A percentile compares a stretch with the other conserved stretches of the same genome.
Evolutionary conservation across 2,888 invertebrate genomes (phyloP).

Genomic region (Drosophila falleni): DNA sequence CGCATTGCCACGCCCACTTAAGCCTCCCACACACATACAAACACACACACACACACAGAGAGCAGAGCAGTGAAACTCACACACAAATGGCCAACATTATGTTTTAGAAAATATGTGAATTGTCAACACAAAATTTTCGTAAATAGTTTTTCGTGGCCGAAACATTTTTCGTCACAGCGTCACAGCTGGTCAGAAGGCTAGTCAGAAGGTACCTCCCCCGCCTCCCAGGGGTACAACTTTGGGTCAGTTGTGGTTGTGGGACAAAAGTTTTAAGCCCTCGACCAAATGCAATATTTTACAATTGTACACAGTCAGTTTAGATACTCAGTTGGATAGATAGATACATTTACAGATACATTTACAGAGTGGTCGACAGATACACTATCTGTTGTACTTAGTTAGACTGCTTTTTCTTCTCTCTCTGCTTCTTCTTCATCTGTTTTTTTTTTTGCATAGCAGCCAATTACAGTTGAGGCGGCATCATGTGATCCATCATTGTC

Average conservation of each 20-base stretch:
- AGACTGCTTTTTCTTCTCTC: slow-evolving; percentile 1
- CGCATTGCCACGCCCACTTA: slow-evolving; percentile 39
- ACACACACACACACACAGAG: slow-evolving; percentile 8
- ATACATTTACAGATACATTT: slow-evolving; percentile 3
- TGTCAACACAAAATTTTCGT: slow-evolving; percentile 82
- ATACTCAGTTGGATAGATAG: slow-evolving; percentile 20
- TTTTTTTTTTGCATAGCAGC: slow-evolving; percentile 60
- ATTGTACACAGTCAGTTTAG: slow-evolving; percentile 59
- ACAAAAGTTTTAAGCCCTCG: slow-evolving; percentile 41
- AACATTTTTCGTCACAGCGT: slow-evolving; percentile 65
- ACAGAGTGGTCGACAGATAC: slow-evolving; percentile 13
- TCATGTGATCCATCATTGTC: slow-evolving; percentile 81
- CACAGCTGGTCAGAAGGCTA: slow-evolving; percentile 53
- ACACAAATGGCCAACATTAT: slow-evolving; percentile 75
- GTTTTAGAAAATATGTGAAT: slow-evolving; percentile 83
- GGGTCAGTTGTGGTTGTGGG: slow-evolving; percentile 72
- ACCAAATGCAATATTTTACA: slow-evolving; percentile 79
- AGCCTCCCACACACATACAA: background rate
- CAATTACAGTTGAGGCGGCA: slow-evolving; percentile 63
- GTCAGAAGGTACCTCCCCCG: background rate
- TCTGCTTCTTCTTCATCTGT: slow-evolving; percentile 15
- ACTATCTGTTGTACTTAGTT: slow-evolving; percentile 15
- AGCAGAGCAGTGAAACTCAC: slow-evolving; percentile 9
- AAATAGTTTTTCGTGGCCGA: slow-evolving; percentile 75
- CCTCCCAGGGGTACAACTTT: slow-evolving; percentile 56